Conservation (phyloP, 2,113 vertebrate genomes). For the Aspiorhynchus laticeps region DNA sequence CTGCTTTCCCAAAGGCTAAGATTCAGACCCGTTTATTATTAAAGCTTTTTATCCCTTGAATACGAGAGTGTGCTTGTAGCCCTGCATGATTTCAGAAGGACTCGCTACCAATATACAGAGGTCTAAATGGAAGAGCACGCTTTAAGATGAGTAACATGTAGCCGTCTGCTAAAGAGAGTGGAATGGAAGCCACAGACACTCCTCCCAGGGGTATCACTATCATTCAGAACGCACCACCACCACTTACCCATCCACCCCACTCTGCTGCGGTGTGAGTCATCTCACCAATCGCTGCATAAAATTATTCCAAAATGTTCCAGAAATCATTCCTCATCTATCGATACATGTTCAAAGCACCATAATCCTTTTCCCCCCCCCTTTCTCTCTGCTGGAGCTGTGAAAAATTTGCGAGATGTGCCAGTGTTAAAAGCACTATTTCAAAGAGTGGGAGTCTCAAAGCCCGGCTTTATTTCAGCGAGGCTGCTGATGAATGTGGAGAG, state of each 20-base stretch:
- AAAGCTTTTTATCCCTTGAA: conserved; percentile 41
- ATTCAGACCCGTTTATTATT: conserved; percentile 32
- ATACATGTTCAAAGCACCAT: conserved; percentile 41
- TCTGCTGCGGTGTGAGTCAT: conserved; percentile 24
- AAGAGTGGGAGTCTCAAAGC: conserved; percentile 49
- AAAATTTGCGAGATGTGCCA: conserved; percentile 38
- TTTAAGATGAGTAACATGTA: conserved; percentile 40
- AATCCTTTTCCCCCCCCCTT: conserved; percentile 9
- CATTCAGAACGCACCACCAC: neutral
- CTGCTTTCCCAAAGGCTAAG: conserved; percentile 31
- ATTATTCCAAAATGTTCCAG: conserved; percentile 37
- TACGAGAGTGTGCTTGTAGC: neutral
- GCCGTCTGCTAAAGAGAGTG: conserved; percentile 11
- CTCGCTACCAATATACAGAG: neutral
- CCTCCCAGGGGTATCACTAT: conserved; percentile 27
- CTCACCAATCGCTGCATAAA: conserved; percentile 28
- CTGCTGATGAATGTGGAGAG: conserved; percentile 75
- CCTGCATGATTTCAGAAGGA: neutral
- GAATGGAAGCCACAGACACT: conserved; percentile 29
- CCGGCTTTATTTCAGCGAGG: conserved; percentile 64
- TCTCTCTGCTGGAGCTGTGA: conserved; percentile 44
- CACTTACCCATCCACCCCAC: conserved; percentile 9
- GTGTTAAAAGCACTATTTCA: conserved; percentile 40
- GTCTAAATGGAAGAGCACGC: neutral
- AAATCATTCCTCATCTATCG: conserved; percentile 35